phyloP scores from a whole-genome alignment of 2,888 invertebrate genomes.

The Helobdella robusta region DNA sequence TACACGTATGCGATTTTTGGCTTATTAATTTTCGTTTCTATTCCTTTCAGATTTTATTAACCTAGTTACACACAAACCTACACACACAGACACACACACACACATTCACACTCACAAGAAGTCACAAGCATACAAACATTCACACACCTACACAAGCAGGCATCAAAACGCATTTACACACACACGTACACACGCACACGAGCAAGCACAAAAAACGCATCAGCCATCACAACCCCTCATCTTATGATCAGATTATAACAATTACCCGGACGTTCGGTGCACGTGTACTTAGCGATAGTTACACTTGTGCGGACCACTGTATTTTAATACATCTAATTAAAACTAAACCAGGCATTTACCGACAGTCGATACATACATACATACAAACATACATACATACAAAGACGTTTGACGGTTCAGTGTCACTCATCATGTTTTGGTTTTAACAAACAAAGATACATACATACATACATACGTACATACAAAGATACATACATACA shows the following conservation, averaged over 20 bases:
- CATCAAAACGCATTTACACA: neutral
- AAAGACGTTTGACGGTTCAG: too few species aligned
- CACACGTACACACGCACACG: neutral
- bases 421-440: too few species aligned
- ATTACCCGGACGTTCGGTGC: too few species aligned
- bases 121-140: constrained; percentile 1
- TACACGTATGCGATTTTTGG: too few species aligned
- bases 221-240: too few species aligned
- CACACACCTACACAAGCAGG: neutral
- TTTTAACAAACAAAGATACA: neutral
- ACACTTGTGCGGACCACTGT: too few species aligned
- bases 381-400: constrained; percentile 1
- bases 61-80: neutral
- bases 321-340: too few species aligned
- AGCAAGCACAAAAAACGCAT: neutral
- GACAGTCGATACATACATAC: constrained; percentile 3
- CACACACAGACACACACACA: neutral
- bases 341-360: too few species aligned
- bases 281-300: too few species aligned
- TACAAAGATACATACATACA: neutral
- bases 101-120: neutral
- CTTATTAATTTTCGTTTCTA: too few species aligned
- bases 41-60: too few species aligned
- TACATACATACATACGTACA: constrained; percentile 2
- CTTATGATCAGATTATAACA: too few species aligned